A percentile compares a stretch with the other conserved stretches of the same genome.
phyloP scores from a whole-genome alignment of 1,140 invertebrate genomes.

The Brachionus plicatilis region DNA sequence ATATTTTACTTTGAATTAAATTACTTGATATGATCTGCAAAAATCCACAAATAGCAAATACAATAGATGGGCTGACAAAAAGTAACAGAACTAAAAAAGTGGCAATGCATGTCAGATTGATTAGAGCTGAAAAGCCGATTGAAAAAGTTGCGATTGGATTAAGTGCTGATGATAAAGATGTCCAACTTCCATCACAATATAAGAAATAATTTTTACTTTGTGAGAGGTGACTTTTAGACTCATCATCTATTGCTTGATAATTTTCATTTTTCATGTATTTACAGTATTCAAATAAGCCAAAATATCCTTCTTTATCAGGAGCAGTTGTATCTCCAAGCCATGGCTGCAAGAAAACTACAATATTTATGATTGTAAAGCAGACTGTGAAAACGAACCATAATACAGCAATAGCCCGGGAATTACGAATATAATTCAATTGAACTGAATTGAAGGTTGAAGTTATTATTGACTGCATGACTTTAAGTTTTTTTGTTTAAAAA shows the following conservation, averaged over 20 bases:
- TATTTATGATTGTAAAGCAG: constrained; percentile 88
- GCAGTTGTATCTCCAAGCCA: constrained; percentile 71
- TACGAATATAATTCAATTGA: constrained; percentile 24
- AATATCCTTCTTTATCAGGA: constrained; percentile 73
- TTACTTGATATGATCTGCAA: constrained; percentile 85
- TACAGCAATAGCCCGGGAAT: constrained; percentile 12
- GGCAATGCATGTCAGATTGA: constrained; percentile 72
- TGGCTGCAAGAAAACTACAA: constrained; percentile 90
- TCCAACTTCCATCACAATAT: constrained; percentile 16
- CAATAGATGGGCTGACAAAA: constrained; percentile 84
- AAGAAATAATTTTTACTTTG: not conserved
- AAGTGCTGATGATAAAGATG: not conserved
- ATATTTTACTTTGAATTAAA: no score
- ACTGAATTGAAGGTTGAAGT: constrained; percentile 9
- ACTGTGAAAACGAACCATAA: constrained; percentile 79
- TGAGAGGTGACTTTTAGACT: not conserved
- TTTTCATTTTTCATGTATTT: constrained; percentile 57
- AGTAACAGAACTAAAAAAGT: constrained; percentile 84
- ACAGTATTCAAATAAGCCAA: constrained; percentile 84
- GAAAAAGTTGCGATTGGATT: constrained; percentile 69
- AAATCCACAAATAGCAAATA: constrained; percentile 86
- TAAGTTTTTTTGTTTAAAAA: not conserved
- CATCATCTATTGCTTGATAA: not conserved
- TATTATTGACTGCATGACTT: constrained; percentile 11
- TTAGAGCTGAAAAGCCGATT: constrained; percentile 74